Evolutionary conservation across 2,888 invertebrate genomes (phyloP), one percentile per base, ranked within the genome.

Genomic region (Drosophila stalkeri): DNA sequence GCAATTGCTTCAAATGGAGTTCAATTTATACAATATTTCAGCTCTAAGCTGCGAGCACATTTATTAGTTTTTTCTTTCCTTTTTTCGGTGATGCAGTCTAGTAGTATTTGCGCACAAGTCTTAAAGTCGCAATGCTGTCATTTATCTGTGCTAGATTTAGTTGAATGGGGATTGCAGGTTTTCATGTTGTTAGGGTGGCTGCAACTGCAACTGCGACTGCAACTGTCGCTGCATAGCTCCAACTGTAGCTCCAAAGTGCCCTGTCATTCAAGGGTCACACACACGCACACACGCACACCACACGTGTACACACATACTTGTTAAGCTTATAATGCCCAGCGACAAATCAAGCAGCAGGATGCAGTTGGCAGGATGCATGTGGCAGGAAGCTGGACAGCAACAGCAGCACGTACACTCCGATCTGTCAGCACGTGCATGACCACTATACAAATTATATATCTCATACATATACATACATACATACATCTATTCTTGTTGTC

Each of bases 231-330:
- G 14, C 59, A 27, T 8, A 27, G 59, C 73, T 56, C 35, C 35
- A 65, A 66, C 69, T 55, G 27, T 8, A 20, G 59, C 72, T 49
- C 37, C 39, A 65, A 66, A 77, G 77, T 77, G 74, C 31, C 57
- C 33, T 73, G 80, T 80, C 82, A 84, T 77, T 80, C 82, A 67
- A 65, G 55, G 85, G 85, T 80, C 72, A 70, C 64, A 37, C 52
- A 68, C 61, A 31, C 47, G 12, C 43, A 35, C 72, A 70, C 61
- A 31, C 46, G 49, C 49, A 46, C 47, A 41, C 46, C 5, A 6
- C 37, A 39, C 37, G 16, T 14, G 14, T 2, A 54, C 52, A 54
- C 41, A 37, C 59, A 27, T 27, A 27, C 27, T 27, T 27, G 41
- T 43, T 66, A 55, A 72, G 72, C 68, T 66, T 27, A 63, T 64